Conservation (phyloP, 1,140 invertebrate genomes). For the Frieseomelitta varia region DNA sequence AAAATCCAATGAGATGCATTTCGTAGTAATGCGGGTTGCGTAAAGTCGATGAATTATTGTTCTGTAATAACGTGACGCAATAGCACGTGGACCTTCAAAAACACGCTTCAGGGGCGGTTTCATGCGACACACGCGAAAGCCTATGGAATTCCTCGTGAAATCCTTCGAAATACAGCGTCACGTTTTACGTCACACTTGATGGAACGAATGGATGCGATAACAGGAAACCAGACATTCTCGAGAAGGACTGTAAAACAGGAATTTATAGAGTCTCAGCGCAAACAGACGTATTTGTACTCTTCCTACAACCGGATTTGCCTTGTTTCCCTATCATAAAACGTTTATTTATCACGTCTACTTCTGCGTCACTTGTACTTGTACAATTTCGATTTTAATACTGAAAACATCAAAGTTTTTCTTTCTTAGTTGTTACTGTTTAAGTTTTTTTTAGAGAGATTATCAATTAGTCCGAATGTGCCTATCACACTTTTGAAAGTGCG, state of each 20-base stretch:
- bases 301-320: not conserved
- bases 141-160: not conserved
- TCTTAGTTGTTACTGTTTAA: too few species aligned
- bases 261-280: not conserved
- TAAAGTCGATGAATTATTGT: conserved; percentile 19
- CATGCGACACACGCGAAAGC: too few species aligned
- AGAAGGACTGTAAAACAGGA: not conserved
- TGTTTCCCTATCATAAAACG: not conserved
- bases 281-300: not conserved
- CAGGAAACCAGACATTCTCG: not conserved
- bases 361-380: fast-evolving
- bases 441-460: too few species aligned
- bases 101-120: conserved; percentile 20
- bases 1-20: conserved; percentile 38
- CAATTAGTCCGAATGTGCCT: too few species aligned
- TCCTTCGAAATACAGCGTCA: not conserved
- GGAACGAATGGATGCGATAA: not conserved
- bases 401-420: not conserved
- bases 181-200: not conserved
- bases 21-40: conserved; percentile 6
- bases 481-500: too few species aligned
- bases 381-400: not conserved
- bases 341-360: not conserved
- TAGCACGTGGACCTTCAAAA: not conserved
- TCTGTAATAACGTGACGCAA: not conserved